Evolutionary conservation across 1,140 invertebrate species (phyloP), one percentile per base, ranked within the genome.

Genomic region (Eueides isabella): DNA sequence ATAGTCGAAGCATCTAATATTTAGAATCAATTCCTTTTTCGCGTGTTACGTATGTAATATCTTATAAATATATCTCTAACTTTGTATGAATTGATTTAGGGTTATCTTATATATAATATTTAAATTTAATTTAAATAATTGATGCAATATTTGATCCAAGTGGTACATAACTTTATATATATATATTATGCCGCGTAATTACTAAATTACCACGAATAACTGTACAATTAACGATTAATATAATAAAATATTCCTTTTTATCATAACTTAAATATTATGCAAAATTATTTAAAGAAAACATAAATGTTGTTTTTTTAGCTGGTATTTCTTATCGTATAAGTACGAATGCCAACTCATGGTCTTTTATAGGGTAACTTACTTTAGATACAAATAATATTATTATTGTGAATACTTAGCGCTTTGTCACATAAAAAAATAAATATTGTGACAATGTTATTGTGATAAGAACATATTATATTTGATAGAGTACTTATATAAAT

Each of bases 11-110:
- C 74, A 35, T 71, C 69, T 75, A 71, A 62, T 74, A 64, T 69
- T 71, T 55, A 55, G 62, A 67, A 71, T 75, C 74, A 75, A 75
- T 75, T 75, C 74, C 74, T 62, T 61, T 62, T 64, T 71, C 67
- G 62, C 68, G 26, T 66, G 41, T 69, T 26, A 69, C 41, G 48
- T 74, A 69, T 64, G 48, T 74, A 63, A 38, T 31, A 69, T 67
- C 28, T 63, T 26, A 68, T 48, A 48, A 67, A 67, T 73, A 73
- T 44, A 41, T 66, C 55, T 72, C 55, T 72, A 72, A 48, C 63
- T 62, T 55, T 26, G 48, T 55, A 55, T 55, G 48, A 55, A 26
- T 55, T 55, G 48, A 26, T 55, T 55, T 63, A 63, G 62, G 62
- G 23, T 31, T 63, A 14, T 31, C 30, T 63, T 63, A 63, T 63